Percentiles rank a stretch among this genome's conserved stretches.
phyloP scores from a whole-genome alignment of 2,113 vertebrate species.

The Desmodus rotundus region DNA sequence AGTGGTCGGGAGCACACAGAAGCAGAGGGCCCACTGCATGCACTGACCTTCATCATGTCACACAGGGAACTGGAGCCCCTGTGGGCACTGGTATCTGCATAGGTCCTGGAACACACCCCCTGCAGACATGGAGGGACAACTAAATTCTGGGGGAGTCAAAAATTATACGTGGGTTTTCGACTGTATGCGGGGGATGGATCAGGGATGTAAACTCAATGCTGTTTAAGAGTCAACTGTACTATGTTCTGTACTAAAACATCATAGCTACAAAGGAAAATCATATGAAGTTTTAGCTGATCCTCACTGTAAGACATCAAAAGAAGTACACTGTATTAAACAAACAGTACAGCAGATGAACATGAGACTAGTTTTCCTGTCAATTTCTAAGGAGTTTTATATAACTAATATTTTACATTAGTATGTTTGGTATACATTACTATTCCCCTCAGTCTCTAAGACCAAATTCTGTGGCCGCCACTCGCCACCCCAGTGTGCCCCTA shows the following conservation, averaged over 20 bases:
- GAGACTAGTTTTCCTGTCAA: neutral
- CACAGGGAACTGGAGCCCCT: neutral
- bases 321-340: neutral
- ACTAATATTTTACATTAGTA: neutral
- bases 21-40: neutral
- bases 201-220: neutral
- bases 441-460: neutral
- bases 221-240: neutral
- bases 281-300: neutral
- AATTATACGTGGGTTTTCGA: neutral
- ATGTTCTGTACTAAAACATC: neutral
- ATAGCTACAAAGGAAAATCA: neutral
- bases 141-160: neutral
- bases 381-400: neutral
- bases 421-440: neutral
- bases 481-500: neutral
- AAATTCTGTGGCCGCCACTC: neutral
- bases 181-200: too few relatives aligned
- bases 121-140: neutral
- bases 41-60: neutral
- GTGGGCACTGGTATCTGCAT: too few relatives aligned
- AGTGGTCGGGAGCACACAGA: neutral
- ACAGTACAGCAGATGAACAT: neutral
- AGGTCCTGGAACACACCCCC: neutral
- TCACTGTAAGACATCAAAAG: neutral